Percentiles rank a stretch among this genome's conserved stretches.
Evolutionary conservation across 2,797 vertebrate species (phyloP).

Genomic region (Sebastes reedi): DNA sequence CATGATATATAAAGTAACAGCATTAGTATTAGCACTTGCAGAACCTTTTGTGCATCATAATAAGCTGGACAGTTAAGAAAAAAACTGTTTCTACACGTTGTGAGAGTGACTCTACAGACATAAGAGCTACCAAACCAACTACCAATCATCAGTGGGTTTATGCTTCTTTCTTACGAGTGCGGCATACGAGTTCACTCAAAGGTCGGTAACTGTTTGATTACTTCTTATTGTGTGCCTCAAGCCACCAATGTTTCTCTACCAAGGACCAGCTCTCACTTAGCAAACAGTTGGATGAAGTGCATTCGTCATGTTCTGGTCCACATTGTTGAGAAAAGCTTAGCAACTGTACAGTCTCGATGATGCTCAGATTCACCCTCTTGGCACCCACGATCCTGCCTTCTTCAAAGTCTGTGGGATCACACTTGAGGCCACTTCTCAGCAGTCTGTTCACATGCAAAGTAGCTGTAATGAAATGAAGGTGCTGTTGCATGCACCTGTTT

Average conservation of each 20-base stretch:
- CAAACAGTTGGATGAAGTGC: not conserved
- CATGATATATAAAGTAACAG: not conserved
- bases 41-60: not conserved
- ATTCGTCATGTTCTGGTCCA: not conserved
- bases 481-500: not conserved
- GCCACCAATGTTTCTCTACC: not conserved
- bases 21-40: not conserved
- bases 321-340: not conserved
- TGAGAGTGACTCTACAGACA: not conserved
- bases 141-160: not conserved
- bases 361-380: not conserved
- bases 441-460: not conserved
- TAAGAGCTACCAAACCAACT: not conserved
- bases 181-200: not conserved
- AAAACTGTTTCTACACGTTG: not conserved
- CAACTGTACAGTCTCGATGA: not conserved
- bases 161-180: not conserved
- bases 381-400: not conserved
- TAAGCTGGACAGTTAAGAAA: not conserved
- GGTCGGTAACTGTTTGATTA: not conserved
- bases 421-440: not conserved
- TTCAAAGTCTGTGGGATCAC: constrained; percentile 1
- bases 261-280: not conserved
- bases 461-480: not conserved
- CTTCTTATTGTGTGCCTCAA: not conserved